Base-by-base conservation (phyloP, 2,888 invertebrate species). In the Eilema griseolum region DNA sequence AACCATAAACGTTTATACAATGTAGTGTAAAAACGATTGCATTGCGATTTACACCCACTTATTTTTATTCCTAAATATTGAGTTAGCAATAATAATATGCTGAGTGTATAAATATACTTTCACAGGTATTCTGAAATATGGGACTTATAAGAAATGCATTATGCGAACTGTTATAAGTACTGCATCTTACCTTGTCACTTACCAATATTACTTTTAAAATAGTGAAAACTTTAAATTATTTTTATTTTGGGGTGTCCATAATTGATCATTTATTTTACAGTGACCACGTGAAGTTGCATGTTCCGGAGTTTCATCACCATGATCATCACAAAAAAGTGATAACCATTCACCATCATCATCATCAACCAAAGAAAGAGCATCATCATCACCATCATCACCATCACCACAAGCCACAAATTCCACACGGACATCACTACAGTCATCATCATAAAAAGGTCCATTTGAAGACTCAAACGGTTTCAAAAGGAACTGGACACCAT, bases 251-350 rank as follows among this genome's bases (percentile, higher is more conserved):
- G 20, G 37, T n/a, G 63, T 16, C 37, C 16, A 62, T 69, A 73
- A 79, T 56, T 26, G 11, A 63, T 52, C 20, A 37, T 62, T 67
- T 84, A 66, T 85, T 85, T 92, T 93, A 70, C 93, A 96, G 96
- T 82, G 93, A 96, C 66, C 96, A 96, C 83, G 91, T 96, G 74
- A 96, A 93, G 86, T 88, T 96, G 65, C 93, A 96, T 84, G 93
- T 96, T 12, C 96, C 96, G 24, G 95, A 96, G 85, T 93, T 96
- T 66, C 94, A 96, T 74, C 96, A 96, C 61, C 96, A 96, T 74
- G 95, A 96, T 64, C 93, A 95, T 73, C 96, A 96, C 82, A 96
- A 96, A 11, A 96, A 96, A 83, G 96, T 96, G 67, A 93, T 96
- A 61, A 96, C 95, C 20, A 93, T 96, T 63, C 96, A 96, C 78